These are phyloP conservation scores for Marmota flaviventris DNA, from an alignment of 2,113 vertebrate species.

Conservation along the genomic window DNA sequence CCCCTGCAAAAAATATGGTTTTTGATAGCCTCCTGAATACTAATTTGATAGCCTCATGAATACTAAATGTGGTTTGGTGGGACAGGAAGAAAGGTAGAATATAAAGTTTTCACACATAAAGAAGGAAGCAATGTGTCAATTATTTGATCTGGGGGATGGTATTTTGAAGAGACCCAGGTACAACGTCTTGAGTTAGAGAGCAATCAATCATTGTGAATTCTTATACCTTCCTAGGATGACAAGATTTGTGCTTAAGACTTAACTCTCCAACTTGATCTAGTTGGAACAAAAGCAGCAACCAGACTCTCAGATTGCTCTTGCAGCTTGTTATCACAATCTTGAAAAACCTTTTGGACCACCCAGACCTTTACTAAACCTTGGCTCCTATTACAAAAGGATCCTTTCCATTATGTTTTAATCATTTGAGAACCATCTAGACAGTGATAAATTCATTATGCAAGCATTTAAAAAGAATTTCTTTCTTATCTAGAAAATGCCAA, in stretches of 20 bases:
- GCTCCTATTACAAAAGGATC: neutral
- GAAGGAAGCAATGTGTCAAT: neutral
- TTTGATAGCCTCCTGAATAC: neutral
- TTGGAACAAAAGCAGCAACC: neutral
- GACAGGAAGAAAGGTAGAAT: neutral
- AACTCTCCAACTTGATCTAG: neutral
- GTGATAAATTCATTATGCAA: conserved; percentile 63
- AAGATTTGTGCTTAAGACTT: neutral
- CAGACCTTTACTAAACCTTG: conserved; percentile 13
- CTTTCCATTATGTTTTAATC: conserved; percentile 49
- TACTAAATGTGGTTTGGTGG: neutral
- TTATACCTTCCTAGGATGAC: neutral
- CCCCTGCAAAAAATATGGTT: neutral
- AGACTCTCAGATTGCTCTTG: neutral
- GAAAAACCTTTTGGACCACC: neutral
- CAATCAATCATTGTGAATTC: neutral
- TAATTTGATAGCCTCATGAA: neutral
- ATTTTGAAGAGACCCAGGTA: neutral
- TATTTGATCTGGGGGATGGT: neutral
- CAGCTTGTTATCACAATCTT: conserved; percentile 1
- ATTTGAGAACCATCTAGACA: conserved; percentile 49
- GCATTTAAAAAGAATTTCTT: conserved; percentile 19
- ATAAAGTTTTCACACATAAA: neutral
- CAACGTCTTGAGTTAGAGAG: neutral
- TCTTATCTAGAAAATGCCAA: conserved; percentile 53